Base-by-base conservation (phyloP, 2,888 invertebrate species). In the Leptinotarsa haldemani region DNA sequence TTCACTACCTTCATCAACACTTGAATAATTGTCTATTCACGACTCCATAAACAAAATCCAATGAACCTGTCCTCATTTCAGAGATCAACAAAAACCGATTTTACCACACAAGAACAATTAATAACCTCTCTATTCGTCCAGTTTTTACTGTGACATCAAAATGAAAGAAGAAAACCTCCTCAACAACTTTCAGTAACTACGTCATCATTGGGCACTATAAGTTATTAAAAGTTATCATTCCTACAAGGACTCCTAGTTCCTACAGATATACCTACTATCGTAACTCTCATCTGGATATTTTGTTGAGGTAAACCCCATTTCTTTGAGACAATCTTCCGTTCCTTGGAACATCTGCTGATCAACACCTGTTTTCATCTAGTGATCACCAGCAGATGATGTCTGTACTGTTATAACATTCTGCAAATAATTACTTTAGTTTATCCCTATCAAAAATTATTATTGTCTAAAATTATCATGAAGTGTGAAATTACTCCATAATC, bases 371-470 rank as follows among this genome's bases (percentile, higher is more conserved):
- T 50, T 50, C 50, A 16, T n/a, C 16, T 4, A 50, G 50, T 50
- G 50, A 50, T 50, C 50, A 50, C 4, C 15, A 16, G 50, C 50
- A 16, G 50, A 40, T 40, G 40, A 40, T 40, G 50, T 50, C 50
- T n/a, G 16, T 3, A 50, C 13, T 4, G 50, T 50, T 50, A 50
- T 50, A 16, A 50, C 50, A 50, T 50, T 50, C 50, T 50, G 50
- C n/a, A 50, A 50, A 50, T n/a, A 50, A n/a, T n/a, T 50, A n/a
- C 15, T 50, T 50, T 50, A 50, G 50, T 50, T 50, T n/a, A 50
- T n/a, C 50, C 50, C 50, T 50, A 16, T n/a, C 50, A 40, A 40
- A 40, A 40, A 40, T 40, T 40, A 9, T 9, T 40, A 40, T 40
- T 40, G 40, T 40, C 40, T 40, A 40, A 40, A 40, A 40, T 40